Base-by-base conservation (phyloP, 1,140 invertebrate genomes). In the Archivesica marissinica region DNA sequence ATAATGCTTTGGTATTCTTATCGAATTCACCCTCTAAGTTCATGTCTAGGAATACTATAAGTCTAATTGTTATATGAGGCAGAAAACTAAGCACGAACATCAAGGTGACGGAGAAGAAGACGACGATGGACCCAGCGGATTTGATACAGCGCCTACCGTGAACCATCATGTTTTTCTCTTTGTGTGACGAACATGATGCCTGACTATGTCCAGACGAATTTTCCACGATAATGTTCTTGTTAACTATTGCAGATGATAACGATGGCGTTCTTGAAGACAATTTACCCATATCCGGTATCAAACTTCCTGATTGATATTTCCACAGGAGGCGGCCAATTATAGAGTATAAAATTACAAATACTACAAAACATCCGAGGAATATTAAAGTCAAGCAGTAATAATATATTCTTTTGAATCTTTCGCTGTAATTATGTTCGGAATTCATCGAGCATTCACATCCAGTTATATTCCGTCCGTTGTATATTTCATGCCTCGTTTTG, bases 11-110 rank as follows among this genome's bases (percentile, higher is more conserved):
- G 0, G 68, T 64, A 50, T 83, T 54, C 15, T 33, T 66, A 15
- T 72, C 82, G n/a, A 74, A 52, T 33, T 81, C 77, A 13, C 83
- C 54, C 0, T 80, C 35, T 35, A 91, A 89, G 11, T 70, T 70
- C 20, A 88, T 85, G 30, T 89, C 76, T 11, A 90, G n/a, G 61
- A 90, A 87, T 38, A 87, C 83, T 0, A 90, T 33, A 1, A 86
- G 64, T 20, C 90, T 89, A 0, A 92, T 78, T 11, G 84, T 82
- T 0, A 92, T 68, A 82, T 91, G 89, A n/a, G 92, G 92, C 20
- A 93, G 72, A 86, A 90, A 93, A 39, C 92, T 92, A 15, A 91
- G 7, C 7, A 92, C 85, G 61, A 93, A 93, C 6, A 90, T 87
- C 28, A 91, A 30, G 13, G 92, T 90, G 15, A 93, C 91, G 11